phyloP scores from a whole-genome alignment of 2,113 vertebrate species.

The Lampris megalopsis region DNA sequence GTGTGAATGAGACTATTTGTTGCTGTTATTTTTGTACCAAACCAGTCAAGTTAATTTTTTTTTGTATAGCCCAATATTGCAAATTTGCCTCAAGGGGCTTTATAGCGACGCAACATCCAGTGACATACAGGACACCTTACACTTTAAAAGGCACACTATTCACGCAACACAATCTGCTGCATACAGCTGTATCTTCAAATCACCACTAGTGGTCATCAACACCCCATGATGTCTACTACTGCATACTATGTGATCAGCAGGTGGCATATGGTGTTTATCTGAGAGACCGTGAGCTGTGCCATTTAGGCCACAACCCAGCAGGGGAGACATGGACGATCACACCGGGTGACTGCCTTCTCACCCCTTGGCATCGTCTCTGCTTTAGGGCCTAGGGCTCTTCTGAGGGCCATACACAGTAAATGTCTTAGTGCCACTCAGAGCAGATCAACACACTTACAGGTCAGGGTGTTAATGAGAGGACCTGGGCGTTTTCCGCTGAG shows the following conservation, averaged over 20 bases:
- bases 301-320: constrained; percentile 48
- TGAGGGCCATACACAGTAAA: constrained; percentile 42
- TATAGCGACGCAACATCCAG: too few relatives aligned
- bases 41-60: too few relatives aligned
- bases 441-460: constrained; percentile 65
- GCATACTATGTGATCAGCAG: constrained; percentile 43
- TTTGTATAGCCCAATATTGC: too few relatives aligned
- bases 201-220: constrained; percentile 51
- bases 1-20: too few relatives aligned
- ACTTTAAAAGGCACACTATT: constrained; percentile 22
- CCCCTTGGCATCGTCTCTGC: constrained; percentile 42
- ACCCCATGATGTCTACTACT: constrained; percentile 40
- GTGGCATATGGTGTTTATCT: constrained; percentile 70
- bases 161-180: neutral
- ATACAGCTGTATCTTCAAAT: constrained; percentile 1
- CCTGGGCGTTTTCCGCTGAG: constrained; percentile 61
- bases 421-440: constrained; percentile 63
- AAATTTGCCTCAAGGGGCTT: too few relatives aligned
- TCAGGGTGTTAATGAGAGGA: constrained; percentile 66
- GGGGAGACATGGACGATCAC: constrained; percentile 39
- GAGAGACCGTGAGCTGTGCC: constrained; percentile 34
- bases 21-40: too few relatives aligned
- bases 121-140: neutral
- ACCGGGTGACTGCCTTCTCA: constrained; percentile 39
- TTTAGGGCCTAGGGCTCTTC: constrained; percentile 13